Base-by-base conservation (phyloP, 1,140 invertebrate species). In the Drosophila kikkawai region DNA sequence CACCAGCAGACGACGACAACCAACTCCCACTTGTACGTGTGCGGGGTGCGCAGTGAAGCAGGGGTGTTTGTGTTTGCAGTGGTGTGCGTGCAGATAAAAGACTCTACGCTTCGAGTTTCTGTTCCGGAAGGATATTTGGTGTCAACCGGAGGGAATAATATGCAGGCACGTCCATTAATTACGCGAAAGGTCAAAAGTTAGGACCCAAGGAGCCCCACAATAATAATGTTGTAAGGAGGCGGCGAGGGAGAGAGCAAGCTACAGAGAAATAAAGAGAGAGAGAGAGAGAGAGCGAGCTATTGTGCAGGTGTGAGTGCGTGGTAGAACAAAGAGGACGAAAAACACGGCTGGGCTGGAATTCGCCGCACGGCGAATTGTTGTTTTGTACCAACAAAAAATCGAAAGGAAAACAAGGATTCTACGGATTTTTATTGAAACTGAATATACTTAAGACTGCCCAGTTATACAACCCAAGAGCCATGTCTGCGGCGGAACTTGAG, bases 131-230 rank as follows among this genome's bases (percentile, higher is more conserved):
- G 84, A 80, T 51, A 80, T 69, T 76, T 88, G 80, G 79, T 87
- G 80, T 78, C 84, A 83, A 80, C 42, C 60, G 80, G 42, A 68
- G 64, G 63, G 44, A 63, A 60, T 73, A 81, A 84, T 86, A 82
- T 87, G 76, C 73, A 68, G 64, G 69, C 84, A 88, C 59, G 76
- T 67, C 68, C 76, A 88, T 84, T 90, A 88, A 84, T 84, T 84
- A 84, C 80, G 77, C 48, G 39, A 88, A 90, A 88, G 84, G 84
- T 88, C 85, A 88, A 71, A 88, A 78, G 84, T 88, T 90, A 84
- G 81, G 73, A 84, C 76, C 69, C 57, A 66, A 82, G 47, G 48
- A 61, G 59, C 42, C 26, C 12, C 19, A 13, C 53, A 63, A 61
- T 47, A 59, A 80, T 83, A 82, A 65, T 82, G 56, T 76, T 79